Evolutionary conservation across 2,113 vertebrate species (phyloP).

Genomic region (Pomatostomus ruficeps): DNA sequence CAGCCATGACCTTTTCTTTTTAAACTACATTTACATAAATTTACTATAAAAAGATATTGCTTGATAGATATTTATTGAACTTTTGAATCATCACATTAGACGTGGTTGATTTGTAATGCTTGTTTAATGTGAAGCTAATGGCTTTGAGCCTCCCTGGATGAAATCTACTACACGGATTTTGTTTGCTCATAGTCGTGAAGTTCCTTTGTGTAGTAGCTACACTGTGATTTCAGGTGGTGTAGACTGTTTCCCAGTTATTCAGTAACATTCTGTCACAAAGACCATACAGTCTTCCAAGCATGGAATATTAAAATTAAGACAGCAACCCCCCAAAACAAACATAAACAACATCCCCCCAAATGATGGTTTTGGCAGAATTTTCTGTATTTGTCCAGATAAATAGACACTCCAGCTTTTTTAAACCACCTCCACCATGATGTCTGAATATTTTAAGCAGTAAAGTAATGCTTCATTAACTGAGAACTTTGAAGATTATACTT

Average conservation of each 20-base stretch:
- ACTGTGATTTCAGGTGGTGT: background rate
- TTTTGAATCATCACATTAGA: background rate
- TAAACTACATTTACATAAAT: background rate
- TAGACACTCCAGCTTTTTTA: background rate
- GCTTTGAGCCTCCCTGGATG: background rate
- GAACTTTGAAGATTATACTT: constrained; percentile 69
- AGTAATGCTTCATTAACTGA: background rate
- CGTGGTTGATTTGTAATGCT: background rate
- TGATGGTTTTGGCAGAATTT: background rate
- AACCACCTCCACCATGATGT: background rate
- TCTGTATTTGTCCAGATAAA: background rate
- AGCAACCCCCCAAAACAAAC: background rate
- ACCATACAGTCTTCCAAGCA: background rate
- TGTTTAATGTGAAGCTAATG: background rate
- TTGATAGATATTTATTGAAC: background rate
- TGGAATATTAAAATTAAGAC: background rate
- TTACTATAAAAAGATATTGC: background rate
- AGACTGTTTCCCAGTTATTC: background rate
- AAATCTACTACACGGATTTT: background rate
- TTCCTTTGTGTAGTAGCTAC: background rate
- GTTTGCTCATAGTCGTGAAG: background rate
- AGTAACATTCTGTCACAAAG: background rate
- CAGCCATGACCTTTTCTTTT: background rate
- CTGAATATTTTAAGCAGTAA: background rate
- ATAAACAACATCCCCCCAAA: background rate